These are phyloP conservation scores for Papilio machaon DNA, from an alignment of 1,140 invertebrate genomes.

Conservation along the genomic window DNA sequence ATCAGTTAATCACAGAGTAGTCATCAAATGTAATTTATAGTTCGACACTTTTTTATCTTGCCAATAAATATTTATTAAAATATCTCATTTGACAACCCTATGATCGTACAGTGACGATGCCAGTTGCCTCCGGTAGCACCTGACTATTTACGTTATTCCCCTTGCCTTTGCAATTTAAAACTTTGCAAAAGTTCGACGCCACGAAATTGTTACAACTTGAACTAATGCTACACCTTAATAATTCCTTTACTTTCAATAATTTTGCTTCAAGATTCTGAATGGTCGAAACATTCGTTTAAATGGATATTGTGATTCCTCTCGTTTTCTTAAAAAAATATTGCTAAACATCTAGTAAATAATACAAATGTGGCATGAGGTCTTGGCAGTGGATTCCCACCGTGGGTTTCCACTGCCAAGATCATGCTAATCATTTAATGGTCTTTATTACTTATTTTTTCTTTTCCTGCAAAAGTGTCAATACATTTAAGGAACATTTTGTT, in stretches of 20 bases:
- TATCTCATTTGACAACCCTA: background rate
- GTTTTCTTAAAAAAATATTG: too few species aligned
- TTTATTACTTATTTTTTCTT: too few species aligned
- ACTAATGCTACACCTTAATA: constrained; percentile 52
- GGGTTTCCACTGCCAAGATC: too few species aligned
- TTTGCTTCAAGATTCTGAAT: background rate
- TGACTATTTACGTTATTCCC: constrained; percentile 63
- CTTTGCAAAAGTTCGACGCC: constrained; percentile 64
- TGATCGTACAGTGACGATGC: constrained; percentile 7
- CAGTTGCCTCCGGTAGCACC: constrained; percentile 46
- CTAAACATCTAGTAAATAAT: too few species aligned
- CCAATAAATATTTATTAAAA: background rate
- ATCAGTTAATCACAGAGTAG: too few species aligned
- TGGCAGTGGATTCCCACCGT: too few species aligned
- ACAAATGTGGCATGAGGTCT: too few species aligned
- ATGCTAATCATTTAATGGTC: too few species aligned
- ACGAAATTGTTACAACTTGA: constrained; percentile 62
- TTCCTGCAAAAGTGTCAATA: too few species aligned
- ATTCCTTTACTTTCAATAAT: constrained; percentile 14
- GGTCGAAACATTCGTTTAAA: background rate
- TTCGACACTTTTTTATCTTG: background rate
- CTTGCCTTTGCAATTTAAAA: constrained; percentile 66
- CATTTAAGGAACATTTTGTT: background rate
- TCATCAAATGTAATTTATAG: too few species aligned
- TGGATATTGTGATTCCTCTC: too few species aligned